phyloP scores from a whole-genome alignment of 1,140 invertebrate genomes.

The Monomorium pharaonis region DNA sequence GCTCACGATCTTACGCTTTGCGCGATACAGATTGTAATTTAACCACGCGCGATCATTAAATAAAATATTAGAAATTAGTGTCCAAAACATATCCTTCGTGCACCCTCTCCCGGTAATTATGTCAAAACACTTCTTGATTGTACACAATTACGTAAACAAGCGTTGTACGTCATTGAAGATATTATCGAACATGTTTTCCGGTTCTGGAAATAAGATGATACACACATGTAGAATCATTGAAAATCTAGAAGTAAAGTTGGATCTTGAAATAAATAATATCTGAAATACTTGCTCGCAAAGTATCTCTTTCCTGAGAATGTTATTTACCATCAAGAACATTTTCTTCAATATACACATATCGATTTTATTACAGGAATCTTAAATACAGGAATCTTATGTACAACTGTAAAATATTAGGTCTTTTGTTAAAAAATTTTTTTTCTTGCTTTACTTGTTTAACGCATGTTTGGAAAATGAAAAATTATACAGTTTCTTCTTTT shows the following conservation, averaged over 20 bases:
- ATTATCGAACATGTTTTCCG: background rate
- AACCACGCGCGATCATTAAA: conserved; percentile 18
- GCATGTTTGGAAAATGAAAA: background rate
- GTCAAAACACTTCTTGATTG: conserved; percentile 23
- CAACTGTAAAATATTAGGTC: background rate
- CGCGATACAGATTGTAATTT: background rate
- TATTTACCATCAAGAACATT: background rate
- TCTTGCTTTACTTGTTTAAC: background rate
- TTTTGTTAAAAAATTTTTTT: background rate
- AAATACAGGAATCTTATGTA: background rate
- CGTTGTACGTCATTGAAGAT: conserved; percentile 26
- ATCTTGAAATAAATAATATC: conserved; percentile 4
- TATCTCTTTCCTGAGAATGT: background rate
- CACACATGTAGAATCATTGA: background rate
- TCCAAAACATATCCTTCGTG: background rate
- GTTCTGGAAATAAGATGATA: conserved; percentile 5
- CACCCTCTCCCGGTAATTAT: conserved; percentile 24
- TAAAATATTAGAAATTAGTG: conserved; percentile 38
- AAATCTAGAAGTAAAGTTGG: background rate
- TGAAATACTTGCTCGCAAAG: background rate
- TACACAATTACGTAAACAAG: conserved; percentile 39
- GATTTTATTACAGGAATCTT: background rate
- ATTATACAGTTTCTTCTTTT: background rate
- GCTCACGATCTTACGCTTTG: background rate
- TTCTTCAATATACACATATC: too few species aligned